A percentile compares a stretch with the other conserved stretches of the same genome.
Evolutionary conservation across 1,140 invertebrate genomes (phyloP).

Genomic region (Euwallacea fornicatus): DNA sequence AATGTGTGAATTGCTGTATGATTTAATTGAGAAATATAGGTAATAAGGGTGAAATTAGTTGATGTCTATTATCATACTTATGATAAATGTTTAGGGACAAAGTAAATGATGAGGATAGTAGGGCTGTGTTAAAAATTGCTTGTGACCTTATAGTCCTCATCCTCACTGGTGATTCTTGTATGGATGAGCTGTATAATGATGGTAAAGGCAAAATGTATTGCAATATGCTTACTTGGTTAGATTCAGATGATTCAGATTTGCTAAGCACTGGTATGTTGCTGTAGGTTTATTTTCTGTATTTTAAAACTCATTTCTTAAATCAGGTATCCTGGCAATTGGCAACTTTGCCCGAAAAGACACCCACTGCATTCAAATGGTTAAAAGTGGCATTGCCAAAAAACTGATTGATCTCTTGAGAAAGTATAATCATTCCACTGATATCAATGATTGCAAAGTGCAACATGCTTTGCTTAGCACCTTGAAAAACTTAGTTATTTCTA

Average conservation of each 20-base stretch:
- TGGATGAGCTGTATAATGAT: slow-evolving; percentile 75
- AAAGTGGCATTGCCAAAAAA: slow-evolving; percentile 74
- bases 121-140: slow-evolving; percentile 76
- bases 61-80: not conserved
- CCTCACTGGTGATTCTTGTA: slow-evolving; percentile 84
- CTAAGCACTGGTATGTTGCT: slow-evolving; percentile 63
- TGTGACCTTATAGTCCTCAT: slow-evolving; percentile 84
- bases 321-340: slow-evolving; percentile 75
- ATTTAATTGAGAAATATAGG: slow-evolving; percentile 72
- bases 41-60: slow-evolving; percentile 25
- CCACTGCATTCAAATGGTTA: slow-evolving; percentile 81
- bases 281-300: not conserved
- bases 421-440: slow-evolving; percentile 40
- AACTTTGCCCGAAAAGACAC: slow-evolving; percentile 87
- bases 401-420: slow-evolving; percentile 58
- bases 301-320: not conserved
- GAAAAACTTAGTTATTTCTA: slow-evolving; percentile 80
- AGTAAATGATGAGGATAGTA: slow-evolving; percentile 67
- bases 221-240: slow-evolving; percentile 74
- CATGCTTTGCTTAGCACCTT: slow-evolving; percentile 81
- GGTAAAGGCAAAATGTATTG: slow-evolving; percentile 72
- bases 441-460: slow-evolving; percentile 70
- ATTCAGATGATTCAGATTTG: slow-evolving; percentile 71
- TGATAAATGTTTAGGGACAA: slow-evolving; percentile 25
- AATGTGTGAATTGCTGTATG: slow-evolving; percentile 73